phyloP scores from a whole-genome alignment of 30 jellyfish, hydroid and myxozoan genomes.

The Hydractinia echinata region DNA sequence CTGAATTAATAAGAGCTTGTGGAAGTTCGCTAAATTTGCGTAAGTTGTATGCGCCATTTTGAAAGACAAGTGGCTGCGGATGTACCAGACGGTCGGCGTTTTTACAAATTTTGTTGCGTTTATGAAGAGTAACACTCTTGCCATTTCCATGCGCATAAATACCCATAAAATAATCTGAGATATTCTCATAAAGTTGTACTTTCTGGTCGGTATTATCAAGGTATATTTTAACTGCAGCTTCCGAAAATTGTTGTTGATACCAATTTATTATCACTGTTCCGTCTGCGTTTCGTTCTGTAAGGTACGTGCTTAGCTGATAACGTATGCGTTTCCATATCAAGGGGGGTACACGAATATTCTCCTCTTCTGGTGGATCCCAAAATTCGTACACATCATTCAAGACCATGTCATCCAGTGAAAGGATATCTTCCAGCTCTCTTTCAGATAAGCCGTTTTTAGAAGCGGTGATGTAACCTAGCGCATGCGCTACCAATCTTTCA shows the following conservation, averaged over 20 bases:
- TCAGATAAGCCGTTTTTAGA: slow-evolving; percentile 35
- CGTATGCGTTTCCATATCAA: slow-evolving; percentile 43
- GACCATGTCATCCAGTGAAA: slow-evolving; percentile 33
- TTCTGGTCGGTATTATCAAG: background rate
- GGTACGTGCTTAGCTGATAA: background rate
- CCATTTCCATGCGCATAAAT: background rate
- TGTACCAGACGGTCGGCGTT: too few relatives aligned
- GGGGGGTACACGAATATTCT: slow-evolving; percentile 34
- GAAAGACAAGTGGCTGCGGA: too few relatives aligned
- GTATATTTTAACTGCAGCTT: background rate
- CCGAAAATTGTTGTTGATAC: background rate
- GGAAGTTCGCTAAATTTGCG: too few relatives aligned
- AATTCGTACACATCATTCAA: slow-evolving; percentile 22
- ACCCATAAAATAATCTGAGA: background rate
- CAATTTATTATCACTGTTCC: slow-evolving; percentile 27
- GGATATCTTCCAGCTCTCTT: slow-evolving; percentile 30
- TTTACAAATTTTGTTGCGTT: too few relatives aligned
- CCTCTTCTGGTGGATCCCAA: slow-evolving; percentile 44
- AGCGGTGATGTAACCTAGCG: slow-evolving; percentile 30
- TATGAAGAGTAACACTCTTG: too few relatives aligned
- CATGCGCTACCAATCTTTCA: slow-evolving; percentile 16
- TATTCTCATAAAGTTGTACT: background rate
- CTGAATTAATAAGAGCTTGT: too few relatives aligned
- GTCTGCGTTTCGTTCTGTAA: slow-evolving; percentile 17
- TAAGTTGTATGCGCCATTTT: too few relatives aligned